A percentile compares a stretch with the other conserved stretches of the same genome.
Evolutionary conservation across 2,888 invertebrate species (phyloP).

Genomic region (Coleophora deauratella): DNA sequence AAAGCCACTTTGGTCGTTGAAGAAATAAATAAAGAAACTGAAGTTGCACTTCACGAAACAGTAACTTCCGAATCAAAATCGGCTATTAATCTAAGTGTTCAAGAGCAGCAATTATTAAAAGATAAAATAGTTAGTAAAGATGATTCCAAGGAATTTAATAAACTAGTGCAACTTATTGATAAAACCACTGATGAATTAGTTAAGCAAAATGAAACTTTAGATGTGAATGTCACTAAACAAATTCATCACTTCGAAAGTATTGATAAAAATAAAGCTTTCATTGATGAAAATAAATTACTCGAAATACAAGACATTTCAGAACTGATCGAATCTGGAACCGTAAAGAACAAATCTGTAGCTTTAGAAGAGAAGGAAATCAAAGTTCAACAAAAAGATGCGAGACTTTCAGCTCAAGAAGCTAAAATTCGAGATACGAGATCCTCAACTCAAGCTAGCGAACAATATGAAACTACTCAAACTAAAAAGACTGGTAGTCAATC

Average conservation of each 20-base stretch:
- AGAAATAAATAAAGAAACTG: constrained; percentile 47
- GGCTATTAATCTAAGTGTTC: neutral
- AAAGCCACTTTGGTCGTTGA: constrained; percentile 46
- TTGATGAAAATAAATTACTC: constrained; percentile 24
- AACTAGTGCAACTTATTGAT: constrained; percentile 18
- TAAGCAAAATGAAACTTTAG: constrained; percentile 16
- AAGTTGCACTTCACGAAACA: constrained; percentile 27
- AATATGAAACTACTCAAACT: no score
- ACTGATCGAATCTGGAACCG: constrained; percentile 26
- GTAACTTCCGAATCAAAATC: constrained; percentile 6
- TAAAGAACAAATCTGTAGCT: constrained; percentile 23
- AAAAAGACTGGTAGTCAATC: no score
- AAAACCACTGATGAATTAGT: constrained; percentile 18
- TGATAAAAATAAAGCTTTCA: constrained; percentile 15
- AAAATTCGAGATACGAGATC: neutral
- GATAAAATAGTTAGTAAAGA: neutral
- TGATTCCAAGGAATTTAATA: constrained; percentile 9
- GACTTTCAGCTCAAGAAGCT: constrained; percentile 2
- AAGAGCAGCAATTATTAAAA: constrained; percentile 5
- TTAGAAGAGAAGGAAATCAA: constrained; percentile 15
- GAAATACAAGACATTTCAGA: constrained; percentile 27
- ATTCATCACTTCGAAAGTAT: constrained; percentile 19
- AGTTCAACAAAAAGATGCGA: constrained; percentile 1
- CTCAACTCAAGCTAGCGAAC: no score
- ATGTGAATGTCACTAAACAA: constrained; percentile 18